phyloP scores from a whole-genome alignment of 1,140 invertebrate species.

The Rhopalosiphum padi region DNA sequence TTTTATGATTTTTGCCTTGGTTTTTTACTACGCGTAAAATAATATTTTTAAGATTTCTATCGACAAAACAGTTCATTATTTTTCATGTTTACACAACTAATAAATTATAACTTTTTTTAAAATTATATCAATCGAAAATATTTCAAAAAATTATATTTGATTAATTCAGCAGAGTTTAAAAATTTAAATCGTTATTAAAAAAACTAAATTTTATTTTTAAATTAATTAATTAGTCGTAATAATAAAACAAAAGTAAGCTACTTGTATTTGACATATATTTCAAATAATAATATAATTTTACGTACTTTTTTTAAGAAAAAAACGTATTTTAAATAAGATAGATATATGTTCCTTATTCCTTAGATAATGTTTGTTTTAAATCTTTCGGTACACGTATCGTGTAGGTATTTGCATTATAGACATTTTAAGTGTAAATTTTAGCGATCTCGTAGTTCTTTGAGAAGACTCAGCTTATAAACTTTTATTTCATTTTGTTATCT shows the following conservation, averaged over 20 bases:
- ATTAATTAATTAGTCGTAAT: not conserved
- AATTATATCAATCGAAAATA: not conserved
- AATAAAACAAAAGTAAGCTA: not conserved
- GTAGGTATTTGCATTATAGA: not conserved
- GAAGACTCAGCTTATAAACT: not conserved
- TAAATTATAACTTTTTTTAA: not conserved
- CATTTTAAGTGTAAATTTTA: conserved; percentile 10
- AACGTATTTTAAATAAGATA: not conserved
- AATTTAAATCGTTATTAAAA: not conserved
- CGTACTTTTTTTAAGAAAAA: not conserved
- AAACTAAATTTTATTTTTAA: not conserved
- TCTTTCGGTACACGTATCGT: not conserved
- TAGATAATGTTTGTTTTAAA: not conserved
- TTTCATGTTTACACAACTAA: not conserved
- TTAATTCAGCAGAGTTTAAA: not conserved
- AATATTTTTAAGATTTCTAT: too few species aligned
- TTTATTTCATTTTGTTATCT: conserved; percentile 2
- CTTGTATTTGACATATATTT: not conserved
- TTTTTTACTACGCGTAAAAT: not conserved
- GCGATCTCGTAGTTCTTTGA: not conserved
- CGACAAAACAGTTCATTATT: too few species aligned
- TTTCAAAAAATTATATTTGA: not conserved
- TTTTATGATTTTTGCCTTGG: not conserved
- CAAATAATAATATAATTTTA: not conserved
- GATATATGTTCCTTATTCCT: too few species aligned